Conservation (phyloP, 1,140 invertebrate species). For the Nilaparvata lugens region DNA sequence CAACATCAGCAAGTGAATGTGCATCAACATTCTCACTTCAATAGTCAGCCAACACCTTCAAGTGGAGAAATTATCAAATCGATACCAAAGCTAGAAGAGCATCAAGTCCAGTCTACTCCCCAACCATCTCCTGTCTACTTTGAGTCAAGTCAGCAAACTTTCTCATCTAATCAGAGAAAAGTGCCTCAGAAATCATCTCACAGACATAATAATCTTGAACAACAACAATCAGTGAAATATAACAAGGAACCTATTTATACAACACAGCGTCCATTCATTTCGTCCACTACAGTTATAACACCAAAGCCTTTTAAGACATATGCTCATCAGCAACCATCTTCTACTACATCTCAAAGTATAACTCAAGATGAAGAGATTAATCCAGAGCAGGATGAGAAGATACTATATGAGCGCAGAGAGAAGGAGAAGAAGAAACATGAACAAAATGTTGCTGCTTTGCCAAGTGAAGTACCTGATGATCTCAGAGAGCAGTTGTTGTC, state of each 20-base stretch:
- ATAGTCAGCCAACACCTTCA: neutral
- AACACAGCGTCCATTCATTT: conserved; percentile 19
- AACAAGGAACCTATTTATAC: conserved; percentile 30
- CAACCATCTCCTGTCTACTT: conserved; percentile 17
- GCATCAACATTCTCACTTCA: neutral
- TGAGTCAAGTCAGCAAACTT: conserved; percentile 7
- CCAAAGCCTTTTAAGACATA: conserved; percentile 17
- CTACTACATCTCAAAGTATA: conserved; percentile 25
- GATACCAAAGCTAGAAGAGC: conserved; percentile 21
- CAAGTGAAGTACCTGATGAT: conserved; percentile 79
- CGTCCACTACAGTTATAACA: conserved; percentile 21
- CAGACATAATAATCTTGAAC: conserved; percentile 5
- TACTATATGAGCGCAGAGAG: neutral
- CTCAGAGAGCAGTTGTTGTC: conserved; percentile 70
- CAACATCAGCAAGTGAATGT: conserved; percentile 7
- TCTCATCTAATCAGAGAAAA: neutral
- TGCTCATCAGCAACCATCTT: conserved; percentile 11
- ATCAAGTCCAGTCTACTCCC: conserved; percentile 19
- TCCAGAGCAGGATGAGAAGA: neutral
- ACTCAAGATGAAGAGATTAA: neutral
- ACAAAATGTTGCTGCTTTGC: conserved; percentile 51
- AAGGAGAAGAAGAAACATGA: conserved; percentile 40
- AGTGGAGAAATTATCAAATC: conserved; percentile 23
- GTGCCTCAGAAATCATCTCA: neutral
- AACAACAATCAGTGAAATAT: conserved; percentile 1